Evolutionary conservation across 2,888 invertebrate species (phyloP), one percentile per base, ranked within the genome.

Genomic region (Pyrochroa serraticornis): DNA sequence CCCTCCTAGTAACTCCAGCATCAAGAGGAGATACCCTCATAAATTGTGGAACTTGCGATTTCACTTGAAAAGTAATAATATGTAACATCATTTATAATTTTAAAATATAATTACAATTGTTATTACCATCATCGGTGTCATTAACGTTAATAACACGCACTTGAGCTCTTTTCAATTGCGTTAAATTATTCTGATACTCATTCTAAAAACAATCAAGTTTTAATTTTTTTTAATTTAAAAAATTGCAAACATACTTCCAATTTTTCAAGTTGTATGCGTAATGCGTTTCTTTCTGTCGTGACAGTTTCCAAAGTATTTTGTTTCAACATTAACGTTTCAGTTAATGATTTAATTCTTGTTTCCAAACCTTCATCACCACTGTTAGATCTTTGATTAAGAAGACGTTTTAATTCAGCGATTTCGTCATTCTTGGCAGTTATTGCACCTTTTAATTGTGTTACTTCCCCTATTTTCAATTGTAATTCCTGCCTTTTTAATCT

Each of bases 241-340:
- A 49, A n/a, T 2, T n/a, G 39, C 2, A 44, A 39, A 60, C 68
- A 72, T 72, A 91, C 91, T 82, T 90, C 88, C 48, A 87, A 77
- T 74, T 92, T 89, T 75, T 95, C 95, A 69, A 95, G 77, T 74
- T 95, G 94, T 68, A 95, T 82, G 66, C 85, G 84, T 46, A 95
- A 80, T 12, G 93, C 92, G 81, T 94, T 94, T 73, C 92, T 88
- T 71, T 95, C 95, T 0, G 91, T 90, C 50, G 92, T 86, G 37
- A 93, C 81, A 12, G 87, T 83, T 75, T 96, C 95, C n/a, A 96
- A 81, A 65, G 88, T 85, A 38, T 88, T 89, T 78, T 96, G 96
- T 74, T 92, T 94, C 72, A 90, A 86, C 52, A 95, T 91, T 33
- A 96, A 81, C 39, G 90, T 91, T 73, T 94, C 89, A 0, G 95